Conservation (phyloP, 2,113 vertebrate species). For the Poeciliopsis occidentalis region DNA sequence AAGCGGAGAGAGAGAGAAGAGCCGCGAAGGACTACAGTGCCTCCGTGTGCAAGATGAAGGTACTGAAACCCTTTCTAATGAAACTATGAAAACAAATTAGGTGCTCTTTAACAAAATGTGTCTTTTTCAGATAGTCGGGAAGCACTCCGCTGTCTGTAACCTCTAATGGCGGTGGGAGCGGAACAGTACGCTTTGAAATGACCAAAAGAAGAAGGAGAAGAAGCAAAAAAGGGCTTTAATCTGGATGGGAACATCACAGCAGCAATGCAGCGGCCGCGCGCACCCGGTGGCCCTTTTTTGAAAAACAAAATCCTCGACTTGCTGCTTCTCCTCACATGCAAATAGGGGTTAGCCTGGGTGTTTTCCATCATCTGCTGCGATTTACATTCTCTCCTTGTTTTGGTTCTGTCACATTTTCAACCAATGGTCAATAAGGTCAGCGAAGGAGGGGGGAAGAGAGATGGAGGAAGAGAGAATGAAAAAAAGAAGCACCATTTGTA, state of each 20-base stretch:
- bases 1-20: not conserved
- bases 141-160: not conserved
- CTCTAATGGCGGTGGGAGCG: not conserved
- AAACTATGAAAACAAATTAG: not conserved
- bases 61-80: slow-evolving; percentile 1
- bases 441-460: not conserved
- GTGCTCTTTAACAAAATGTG: slow-evolving; percentile 9
- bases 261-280: not conserved
- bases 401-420: not conserved
- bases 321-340: slow-evolving; percentile 72
- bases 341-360: slow-evolving; percentile 66
- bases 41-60: slow-evolving; percentile 41
- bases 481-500: not conserved
- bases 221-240: not conserved
- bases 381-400: slow-evolving; percentile 76
- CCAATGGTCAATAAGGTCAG: slow-evolving; percentile 46
- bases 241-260: not conserved
- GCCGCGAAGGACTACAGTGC: slow-evolving; percentile 52
- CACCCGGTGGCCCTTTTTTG: slow-evolving; percentile 68
- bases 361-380: slow-evolving; percentile 78
- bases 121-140: not conserved
- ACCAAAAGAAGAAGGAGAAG: not conserved
- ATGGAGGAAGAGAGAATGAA: too few relatives aligned
- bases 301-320: slow-evolving; percentile 78
- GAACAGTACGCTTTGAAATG: not conserved